Conservation (phyloP, 2,888 invertebrate species). For the Trachelus iudaicus region DNA sequence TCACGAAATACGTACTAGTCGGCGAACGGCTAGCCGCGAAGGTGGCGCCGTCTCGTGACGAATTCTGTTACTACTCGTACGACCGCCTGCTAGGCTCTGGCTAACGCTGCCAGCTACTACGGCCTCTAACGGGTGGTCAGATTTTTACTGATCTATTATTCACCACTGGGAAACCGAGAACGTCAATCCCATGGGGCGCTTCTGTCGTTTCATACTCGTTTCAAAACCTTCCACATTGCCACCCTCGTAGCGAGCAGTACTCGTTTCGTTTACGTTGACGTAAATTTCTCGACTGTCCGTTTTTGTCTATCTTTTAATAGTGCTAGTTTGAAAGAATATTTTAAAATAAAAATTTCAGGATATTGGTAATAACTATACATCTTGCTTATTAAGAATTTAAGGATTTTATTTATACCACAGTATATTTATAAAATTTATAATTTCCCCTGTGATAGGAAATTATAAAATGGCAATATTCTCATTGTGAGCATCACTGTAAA, state of each 20-base stretch:
- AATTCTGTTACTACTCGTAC: neutral
- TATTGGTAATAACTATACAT: neutral
- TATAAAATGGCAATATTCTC: neutral
- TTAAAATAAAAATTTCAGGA: too few relatives aligned
- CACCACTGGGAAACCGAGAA: neutral
- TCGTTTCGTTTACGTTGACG: neutral
- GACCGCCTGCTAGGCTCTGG: neutral
- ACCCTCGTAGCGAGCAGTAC: neutral
- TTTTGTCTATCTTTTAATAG: neutral
- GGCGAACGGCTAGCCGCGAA: conserved; percentile 41
- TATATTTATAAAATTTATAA: neutral
- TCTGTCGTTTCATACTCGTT: neutral
- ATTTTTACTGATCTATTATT: conserved; percentile 4
- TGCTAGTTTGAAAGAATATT: neutral
- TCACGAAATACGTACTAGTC: conserved; percentile 36
- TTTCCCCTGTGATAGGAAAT: neutral
- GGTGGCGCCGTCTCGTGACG: conserved; percentile 42
- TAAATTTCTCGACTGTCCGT: neutral
- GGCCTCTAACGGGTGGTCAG: conserved; percentile 2
- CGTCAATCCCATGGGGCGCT: neutral
- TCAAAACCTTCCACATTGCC: neutral
- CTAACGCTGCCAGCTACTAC: neutral
- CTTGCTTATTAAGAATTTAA: neutral
- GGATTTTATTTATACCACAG: neutral
- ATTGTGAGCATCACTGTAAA: neutral